phyloP scores from a whole-genome alignment of 2,888 invertebrate species.

The Agrypnus murinus region DNA sequence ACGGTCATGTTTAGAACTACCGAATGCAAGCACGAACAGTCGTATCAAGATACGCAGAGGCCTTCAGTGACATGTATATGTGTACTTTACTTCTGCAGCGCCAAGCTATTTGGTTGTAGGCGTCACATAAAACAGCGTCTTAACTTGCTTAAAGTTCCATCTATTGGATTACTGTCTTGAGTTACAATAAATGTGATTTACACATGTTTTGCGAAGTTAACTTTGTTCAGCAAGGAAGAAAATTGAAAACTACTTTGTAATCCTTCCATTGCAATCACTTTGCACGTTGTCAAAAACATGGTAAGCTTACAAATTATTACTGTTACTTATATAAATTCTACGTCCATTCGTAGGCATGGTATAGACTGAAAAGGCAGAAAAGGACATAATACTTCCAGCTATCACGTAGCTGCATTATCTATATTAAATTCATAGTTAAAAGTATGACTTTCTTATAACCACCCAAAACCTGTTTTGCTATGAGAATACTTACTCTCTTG shows the following conservation, averaged over 20 bases:
- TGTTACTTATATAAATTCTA: not conserved
- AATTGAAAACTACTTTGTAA: slow-evolving; percentile 17
- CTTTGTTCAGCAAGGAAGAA: slow-evolving; percentile 9
- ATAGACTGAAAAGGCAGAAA: not conserved
- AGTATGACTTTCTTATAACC: no score
- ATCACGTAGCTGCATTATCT: no score
- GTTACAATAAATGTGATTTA: slow-evolving; percentile 40
- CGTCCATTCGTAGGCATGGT: not conserved
- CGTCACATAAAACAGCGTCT: slow-evolving; percentile 56
- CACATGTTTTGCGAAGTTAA: slow-evolving; percentile 33
- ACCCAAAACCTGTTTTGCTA: no score
- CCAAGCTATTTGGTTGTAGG: slow-evolving; percentile 60
- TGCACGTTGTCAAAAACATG: slow-evolving; percentile 1
- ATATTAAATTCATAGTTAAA: no score
- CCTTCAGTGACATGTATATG: slow-evolving; percentile 58
- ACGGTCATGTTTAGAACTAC: slow-evolving; percentile 60
- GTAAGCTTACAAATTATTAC: not conserved
- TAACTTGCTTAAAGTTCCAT: slow-evolving; percentile 53
- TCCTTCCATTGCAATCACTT: not conserved
- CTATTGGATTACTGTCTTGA: slow-evolving; percentile 47
- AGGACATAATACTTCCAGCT: no score
- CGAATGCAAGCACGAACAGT: slow-evolving; percentile 60
- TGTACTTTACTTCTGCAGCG: slow-evolving; percentile 57
- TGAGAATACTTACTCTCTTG: no score
- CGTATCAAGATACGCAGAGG: slow-evolving; percentile 59